Evolutionary conservation across 2,113 vertebrate genomes (phyloP), one percentile per base, ranked within the genome.

Genomic region (Todiramphus chloris): DNA sequence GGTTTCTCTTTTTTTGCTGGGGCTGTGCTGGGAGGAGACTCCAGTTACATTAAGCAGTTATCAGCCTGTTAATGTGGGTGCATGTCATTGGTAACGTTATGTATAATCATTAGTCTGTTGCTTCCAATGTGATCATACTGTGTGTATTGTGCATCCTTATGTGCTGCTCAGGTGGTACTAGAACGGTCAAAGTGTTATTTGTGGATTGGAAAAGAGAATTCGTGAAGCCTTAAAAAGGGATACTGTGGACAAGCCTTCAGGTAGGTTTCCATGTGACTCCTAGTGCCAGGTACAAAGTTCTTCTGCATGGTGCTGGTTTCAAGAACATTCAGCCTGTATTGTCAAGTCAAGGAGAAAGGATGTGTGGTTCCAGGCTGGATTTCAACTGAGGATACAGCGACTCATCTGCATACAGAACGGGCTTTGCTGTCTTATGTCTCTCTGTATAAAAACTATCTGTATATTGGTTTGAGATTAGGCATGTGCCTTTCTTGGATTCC

Each of bases 391-490:
- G 28, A 67, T n/a, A 9, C 37, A 67, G 24, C 16, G 11, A 25
- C 67, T 80, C 37, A 7, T 16, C 33, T 63, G 39, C 66, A 9
- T 18, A 16, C 51, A 72, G 73, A 37, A 41, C 23, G 8, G 11
- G 6, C 20, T 82, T 62, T 58, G 37, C 39, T 62, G 8, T 41
- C 6, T 70, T 43, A 28, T 53, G 33, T 16, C 13, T 46, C 33
- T 67, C 0, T 14, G 2, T 30, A 13, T 9, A 7, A 13, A 53
- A 16, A 16, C 20, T 13, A 4, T 6, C 5, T n/a, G 11, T 18
- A 16, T 10, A 1, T 76, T 64, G 31, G 9, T 77, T 48, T 83
- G 79, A 66, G 16, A 24, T 48, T 19, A 35, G 78, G 7, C 8
- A 3, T 9, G 48, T 73, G 62, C 31, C 30, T 55, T 15, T 23